Evolutionary conservation across 2,888 invertebrate species (phyloP), one percentile per base, ranked within the genome.

Genomic region (Cataglyphis livida): DNA sequence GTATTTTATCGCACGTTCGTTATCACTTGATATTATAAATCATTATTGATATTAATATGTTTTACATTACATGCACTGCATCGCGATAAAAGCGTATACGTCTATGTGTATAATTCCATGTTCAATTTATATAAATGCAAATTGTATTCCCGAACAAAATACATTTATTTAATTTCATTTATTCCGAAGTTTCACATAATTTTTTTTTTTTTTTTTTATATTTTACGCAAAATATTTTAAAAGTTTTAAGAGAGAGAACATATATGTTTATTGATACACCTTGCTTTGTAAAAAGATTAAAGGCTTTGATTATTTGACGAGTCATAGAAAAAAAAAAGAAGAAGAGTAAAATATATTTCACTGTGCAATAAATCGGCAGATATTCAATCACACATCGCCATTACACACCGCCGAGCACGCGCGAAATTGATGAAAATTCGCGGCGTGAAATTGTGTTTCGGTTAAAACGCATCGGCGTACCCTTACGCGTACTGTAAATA

Each of bases 351-450:
- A 32, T 41, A 44, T 18, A 41, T 66, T 76, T 76, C 28, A 25
- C 54, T 38, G 25, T 21, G 38, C 41, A 66, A 76, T 38, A 57
- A 71, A 70, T 79, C 32, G 57, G 32, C 57, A 70, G 41, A 79
- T 59, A 71, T 70, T 71, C 78, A 70, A 79, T 79, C 78, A 70
- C 44, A 25, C 18, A 21, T 66, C 28, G 59, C 78, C 35, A 41
- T 78, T 59, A 61, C 71, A 44, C 71, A 59, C 25, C 71, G 71
- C 18, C 41, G 78, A 70, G 59, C 70, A 57, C 44, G 57, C 78
- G 70, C 70, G 70, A 78, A 78, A 78, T 78, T 78, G 70, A 78
- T 78, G 78, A 78, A 78, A 78, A 78, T 78, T 25, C 68, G 44
- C 70, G 57, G 59, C 71, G 44, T 59, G 12, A 79, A 70, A 79